Percentiles rank a stretch among this genome's conserved stretches.
phyloP scores from a whole-genome alignment of 1,140 invertebrate species.

The Copidosoma floridanum region DNA sequence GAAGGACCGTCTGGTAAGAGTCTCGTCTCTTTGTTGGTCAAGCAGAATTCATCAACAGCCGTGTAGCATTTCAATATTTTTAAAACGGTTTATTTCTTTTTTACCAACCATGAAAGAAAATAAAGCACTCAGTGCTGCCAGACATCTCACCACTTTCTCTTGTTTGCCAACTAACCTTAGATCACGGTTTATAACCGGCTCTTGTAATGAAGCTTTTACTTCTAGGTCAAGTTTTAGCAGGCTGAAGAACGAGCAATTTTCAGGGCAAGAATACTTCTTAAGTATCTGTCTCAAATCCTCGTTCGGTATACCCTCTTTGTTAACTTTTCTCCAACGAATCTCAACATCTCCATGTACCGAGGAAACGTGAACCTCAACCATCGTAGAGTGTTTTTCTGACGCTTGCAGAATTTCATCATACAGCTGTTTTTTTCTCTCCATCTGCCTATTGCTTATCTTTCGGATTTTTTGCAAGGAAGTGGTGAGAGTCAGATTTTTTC shows the following conservation, averaged over 20 bases:
- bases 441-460: too few relatives aligned
- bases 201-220: conserved; percentile 19
- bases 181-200: conserved; percentile 23
- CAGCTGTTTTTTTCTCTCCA: too few relatives aligned
- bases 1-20: conserved; percentile 14
- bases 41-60: conserved; percentile 1
- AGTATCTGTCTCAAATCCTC: conserved; percentile 9
- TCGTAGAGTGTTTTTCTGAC: too few relatives aligned
- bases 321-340: conserved; percentile 10
- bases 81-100: too few relatives aligned
- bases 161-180: conserved; percentile 26
- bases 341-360: conserved; percentile 26
- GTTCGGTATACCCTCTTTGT: conserved; percentile 15
- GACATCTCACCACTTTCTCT: conserved; percentile 22
- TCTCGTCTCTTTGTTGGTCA: conserved; percentile 18
- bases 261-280: conserved; percentile 20
- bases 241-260: conserved; percentile 18
- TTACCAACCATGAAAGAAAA: too few relatives aligned
- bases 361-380: too few relatives aligned
- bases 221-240: conserved; percentile 27
- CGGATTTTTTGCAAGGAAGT: too few relatives aligned
- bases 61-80: too few relatives aligned
- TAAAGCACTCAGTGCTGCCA: conserved; percentile 6
- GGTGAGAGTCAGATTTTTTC: too few relatives aligned
- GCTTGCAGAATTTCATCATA: too few relatives aligned